Percentiles rank a stretch among this genome's conserved stretches.
phyloP scores from a whole-genome alignment of 2,797 vertebrate species.

The Uromys caudimaculatus region DNA sequence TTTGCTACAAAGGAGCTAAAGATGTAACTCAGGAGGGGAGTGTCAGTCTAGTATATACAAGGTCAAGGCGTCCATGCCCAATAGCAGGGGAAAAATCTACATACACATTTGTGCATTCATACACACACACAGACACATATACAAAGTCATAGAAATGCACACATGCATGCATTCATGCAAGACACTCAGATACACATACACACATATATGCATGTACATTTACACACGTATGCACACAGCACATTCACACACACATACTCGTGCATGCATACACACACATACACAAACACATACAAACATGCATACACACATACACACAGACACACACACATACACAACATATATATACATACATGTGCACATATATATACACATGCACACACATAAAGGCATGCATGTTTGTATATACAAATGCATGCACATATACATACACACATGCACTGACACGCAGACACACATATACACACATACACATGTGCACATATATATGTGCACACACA shows the following conservation, averaged over 20 bases:
- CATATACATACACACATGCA: neutral
- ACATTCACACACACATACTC: neutral
- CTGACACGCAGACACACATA: fast-evolving
- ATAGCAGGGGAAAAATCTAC: too few relatives aligned
- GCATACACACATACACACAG: too few relatives aligned
- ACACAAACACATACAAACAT: too few relatives aligned
- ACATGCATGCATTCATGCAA: too few relatives aligned
- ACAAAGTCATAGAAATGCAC: neutral
- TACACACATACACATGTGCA: neutral
- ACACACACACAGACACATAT: neutral
- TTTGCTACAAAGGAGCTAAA: constrained; percentile 11
- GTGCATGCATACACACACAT: fast-evolving
- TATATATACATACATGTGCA: neutral
- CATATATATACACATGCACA: too few relatives aligned
- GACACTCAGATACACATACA: neutral
- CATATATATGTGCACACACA: too few relatives aligned
- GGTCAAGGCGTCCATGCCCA: neutral
- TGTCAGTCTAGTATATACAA: neutral
- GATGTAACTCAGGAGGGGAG: neutral
- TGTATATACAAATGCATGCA: neutral
- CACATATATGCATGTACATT: neutral
- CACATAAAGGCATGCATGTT: too few relatives aligned
- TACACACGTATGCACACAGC: too few relatives aligned
- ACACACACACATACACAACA: neutral
- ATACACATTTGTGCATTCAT: neutral